phyloP scores from a whole-genome alignment of 2,113 vertebrate genomes.

The Pterocles orientalis region DNA sequence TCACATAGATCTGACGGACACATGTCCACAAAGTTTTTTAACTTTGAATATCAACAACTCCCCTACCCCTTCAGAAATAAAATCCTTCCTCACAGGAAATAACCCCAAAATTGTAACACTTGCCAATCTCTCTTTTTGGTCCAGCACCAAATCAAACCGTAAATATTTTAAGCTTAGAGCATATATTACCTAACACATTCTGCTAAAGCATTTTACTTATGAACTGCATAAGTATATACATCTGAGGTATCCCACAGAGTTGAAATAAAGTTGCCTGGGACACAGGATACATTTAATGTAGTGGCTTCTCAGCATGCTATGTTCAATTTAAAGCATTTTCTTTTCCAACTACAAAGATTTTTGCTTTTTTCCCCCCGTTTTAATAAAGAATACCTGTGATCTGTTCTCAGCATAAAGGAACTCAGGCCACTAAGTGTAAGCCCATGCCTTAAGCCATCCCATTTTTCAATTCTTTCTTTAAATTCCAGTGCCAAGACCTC shows the following conservation, averaged over 20 bases:
- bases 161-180: not conserved
- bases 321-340: not conserved
- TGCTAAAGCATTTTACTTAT: not conserved
- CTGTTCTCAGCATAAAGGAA: not conserved
- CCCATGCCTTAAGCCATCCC: not conserved
- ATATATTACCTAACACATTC: not conserved
- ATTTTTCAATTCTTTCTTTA: not conserved
- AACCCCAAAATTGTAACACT: not conserved
- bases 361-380: not conserved
- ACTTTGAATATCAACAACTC: not conserved
- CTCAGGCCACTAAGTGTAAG: not conserved
- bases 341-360: not conserved
- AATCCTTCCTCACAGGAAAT: not conserved
- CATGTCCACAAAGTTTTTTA: not conserved
- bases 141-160: not conserved
- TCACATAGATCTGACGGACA: not conserved
- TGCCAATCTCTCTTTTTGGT: not conserved
- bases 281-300: not conserved
- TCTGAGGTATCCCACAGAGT: not conserved
- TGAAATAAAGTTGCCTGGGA: not conserved
- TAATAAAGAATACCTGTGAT: not conserved
- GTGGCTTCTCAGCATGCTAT: not conserved
- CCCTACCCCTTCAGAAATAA: not conserved
- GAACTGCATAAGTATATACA: constrained; percentile 1
- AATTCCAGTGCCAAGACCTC: not conserved